Evolutionary conservation across 1,140 invertebrate genomes (phyloP).

Genomic region (Colletes gigas): DNA sequence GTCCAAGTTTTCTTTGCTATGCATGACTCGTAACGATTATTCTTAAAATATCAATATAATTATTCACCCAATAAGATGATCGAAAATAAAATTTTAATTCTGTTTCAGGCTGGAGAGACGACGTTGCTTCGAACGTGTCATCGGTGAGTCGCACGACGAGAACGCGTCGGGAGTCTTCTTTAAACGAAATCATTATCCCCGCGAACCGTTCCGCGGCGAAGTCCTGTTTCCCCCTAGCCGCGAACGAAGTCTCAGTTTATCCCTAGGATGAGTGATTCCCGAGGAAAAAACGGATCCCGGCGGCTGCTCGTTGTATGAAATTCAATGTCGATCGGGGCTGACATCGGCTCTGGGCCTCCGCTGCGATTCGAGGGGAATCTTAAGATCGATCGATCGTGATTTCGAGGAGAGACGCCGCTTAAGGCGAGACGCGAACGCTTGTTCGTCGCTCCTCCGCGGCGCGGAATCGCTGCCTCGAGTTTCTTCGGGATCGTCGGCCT

Average conservation of each 20-base stretch:
- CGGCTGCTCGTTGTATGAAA: conserved; percentile 45
- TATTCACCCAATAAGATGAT: too few species aligned
- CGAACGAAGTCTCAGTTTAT: neutral
- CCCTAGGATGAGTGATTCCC: neutral
- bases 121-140: neutral
- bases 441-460: conserved; percentile 60
- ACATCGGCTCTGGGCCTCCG: conserved; percentile 16
- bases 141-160: neutral
- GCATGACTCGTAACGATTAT: too few species aligned
- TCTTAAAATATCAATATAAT: too few species aligned
- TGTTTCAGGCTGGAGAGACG: too few species aligned
- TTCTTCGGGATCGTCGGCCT: conserved; percentile 73
- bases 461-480: conserved; percentile 44
- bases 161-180: neutral
- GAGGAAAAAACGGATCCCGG: conserved; percentile 12
- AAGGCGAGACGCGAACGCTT: conserved; percentile 71
- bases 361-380: conserved; percentile 34
- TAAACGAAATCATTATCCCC: neutral
- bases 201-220: neutral
- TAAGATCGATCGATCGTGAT: conserved; percentile 56
- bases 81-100: too few species aligned
- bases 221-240: neutral
- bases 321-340: conserved; percentile 47
- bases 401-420: conserved; percentile 68
- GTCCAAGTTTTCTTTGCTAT: too few species aligned